Percentiles rank a stretch among this genome's conserved stretches.
Evolutionary conservation across 2,888 invertebrate genomes (phyloP).

Genomic region (Melolontha melolontha): DNA sequence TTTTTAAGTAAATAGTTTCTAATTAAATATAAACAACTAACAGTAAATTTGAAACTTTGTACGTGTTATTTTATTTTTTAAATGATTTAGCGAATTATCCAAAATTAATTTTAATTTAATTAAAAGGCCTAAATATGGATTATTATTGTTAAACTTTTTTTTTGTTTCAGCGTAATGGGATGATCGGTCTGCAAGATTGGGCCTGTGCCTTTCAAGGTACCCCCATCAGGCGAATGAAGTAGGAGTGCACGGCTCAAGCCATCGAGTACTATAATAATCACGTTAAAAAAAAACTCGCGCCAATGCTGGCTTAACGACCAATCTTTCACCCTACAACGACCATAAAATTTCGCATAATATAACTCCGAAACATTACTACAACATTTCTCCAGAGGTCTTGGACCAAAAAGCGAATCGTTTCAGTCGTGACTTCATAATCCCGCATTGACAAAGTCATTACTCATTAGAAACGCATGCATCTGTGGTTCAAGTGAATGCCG

Average conservation of each 20-base stretch:
- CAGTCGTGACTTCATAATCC: too few relatives aligned
- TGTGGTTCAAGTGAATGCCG: too few relatives aligned
- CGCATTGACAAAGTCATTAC: too few relatives aligned
- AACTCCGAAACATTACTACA: constrained; percentile 30
- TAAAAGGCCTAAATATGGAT: neutral
- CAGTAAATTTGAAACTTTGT: too few relatives aligned
- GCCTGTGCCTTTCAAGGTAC: constrained; percentile 65
- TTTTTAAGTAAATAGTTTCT: too few relatives aligned
- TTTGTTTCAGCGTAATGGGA: constrained; percentile 66
- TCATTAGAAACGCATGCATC: too few relatives aligned
- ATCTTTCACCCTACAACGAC: constrained; percentile 62
- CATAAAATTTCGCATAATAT: constrained; percentile 58
- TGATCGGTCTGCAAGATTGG: constrained; percentile 67
- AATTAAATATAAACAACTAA: too few relatives aligned
- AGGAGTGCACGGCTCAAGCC: constrained; percentile 67
- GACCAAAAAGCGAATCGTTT: too few relatives aligned
- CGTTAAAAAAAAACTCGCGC: constrained; percentile 67
- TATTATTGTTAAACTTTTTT: constrained; percentile 13
- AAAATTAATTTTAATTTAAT: neutral
- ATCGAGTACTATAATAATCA: constrained; percentile 70
- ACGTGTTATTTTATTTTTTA: too few relatives aligned
- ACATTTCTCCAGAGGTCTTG: constrained; percentile 63
- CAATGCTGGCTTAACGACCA: constrained; percentile 64
- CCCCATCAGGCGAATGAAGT: constrained; percentile 53
- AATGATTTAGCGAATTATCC: too few relatives aligned